These are phyloP conservation scores for Carcharodon carcharias DNA, from an alignment of 2,797 vertebrate species.

Conservation along the genomic window DNA sequence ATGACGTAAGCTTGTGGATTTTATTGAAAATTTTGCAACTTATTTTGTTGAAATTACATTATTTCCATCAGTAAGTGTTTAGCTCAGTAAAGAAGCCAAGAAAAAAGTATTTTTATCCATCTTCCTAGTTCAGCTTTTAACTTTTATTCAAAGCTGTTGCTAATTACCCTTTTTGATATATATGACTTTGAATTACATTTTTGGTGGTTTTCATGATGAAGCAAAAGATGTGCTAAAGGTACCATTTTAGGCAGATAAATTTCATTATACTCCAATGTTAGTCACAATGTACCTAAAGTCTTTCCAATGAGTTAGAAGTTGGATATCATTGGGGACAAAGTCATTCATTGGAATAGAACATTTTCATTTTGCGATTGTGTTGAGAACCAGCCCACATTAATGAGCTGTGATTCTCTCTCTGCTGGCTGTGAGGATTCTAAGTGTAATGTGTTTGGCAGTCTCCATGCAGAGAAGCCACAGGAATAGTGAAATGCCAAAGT, in stretches of 20 bases:
- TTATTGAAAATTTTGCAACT: neutral
- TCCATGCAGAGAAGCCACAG: neutral
- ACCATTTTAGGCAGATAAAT: neutral
- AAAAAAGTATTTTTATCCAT: neutral
- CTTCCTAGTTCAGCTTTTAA: neutral
- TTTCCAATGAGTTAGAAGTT: neutral
- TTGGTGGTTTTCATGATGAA: neutral
- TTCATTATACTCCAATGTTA: neutral
- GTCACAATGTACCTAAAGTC: neutral
- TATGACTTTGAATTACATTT: neutral
- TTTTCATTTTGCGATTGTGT: constrained; percentile 1
- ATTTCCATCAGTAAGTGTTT: neutral
- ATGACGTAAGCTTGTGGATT: neutral
- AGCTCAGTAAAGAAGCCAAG: neutral
- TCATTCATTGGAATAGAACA: neutral
- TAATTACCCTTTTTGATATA: neutral
- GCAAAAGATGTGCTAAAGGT: neutral
- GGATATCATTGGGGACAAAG: neutral
- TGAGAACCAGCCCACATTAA: constrained; percentile 17
- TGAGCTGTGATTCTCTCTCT: neutral
- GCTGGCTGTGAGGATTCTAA: neutral
- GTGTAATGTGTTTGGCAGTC: constrained; percentile 9
- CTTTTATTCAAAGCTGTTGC: neutral
- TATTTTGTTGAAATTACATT: neutral
- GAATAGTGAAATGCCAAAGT: constrained; percentile 1